Percentiles rank a stretch among this genome's conserved stretches.
phyloP scores from a whole-genome alignment of 2,797 vertebrate species.

The Myiotriccus ornatus region DNA sequence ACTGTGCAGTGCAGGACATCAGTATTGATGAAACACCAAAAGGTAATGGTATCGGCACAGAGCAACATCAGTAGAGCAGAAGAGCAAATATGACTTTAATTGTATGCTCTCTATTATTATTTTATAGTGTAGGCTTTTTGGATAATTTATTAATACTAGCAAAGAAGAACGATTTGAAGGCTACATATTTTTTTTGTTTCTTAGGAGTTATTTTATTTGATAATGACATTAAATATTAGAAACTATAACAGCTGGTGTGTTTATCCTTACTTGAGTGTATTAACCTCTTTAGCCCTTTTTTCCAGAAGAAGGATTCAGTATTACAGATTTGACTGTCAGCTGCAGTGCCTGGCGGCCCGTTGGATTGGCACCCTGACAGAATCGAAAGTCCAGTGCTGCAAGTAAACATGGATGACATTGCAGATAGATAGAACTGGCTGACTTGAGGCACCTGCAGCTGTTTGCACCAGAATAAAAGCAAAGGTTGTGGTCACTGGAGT shows the following conservation, averaged over 20 bases:
- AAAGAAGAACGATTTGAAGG: constrained; percentile 34
- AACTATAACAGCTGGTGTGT: constrained; percentile 93
- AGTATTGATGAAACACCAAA: not conserved
- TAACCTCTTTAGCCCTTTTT: constrained; percentile 91
- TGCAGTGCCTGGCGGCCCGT: constrained; percentile 88
- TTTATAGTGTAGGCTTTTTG: constrained; percentile 50
- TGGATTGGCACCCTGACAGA: constrained; percentile 82
- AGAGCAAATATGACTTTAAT: constrained; percentile 57
- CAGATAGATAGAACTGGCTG: constrained; percentile 74
- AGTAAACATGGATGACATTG: constrained; percentile 84
- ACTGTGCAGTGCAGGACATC: not conserved
- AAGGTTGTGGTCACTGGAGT: constrained; percentile 74
- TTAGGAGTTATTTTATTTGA: constrained; percentile 78
- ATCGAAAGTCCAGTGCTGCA: constrained; percentile 82
- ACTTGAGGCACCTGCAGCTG: constrained; percentile 87
- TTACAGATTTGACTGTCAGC: constrained; percentile 84
- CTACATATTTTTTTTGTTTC: constrained; percentile 58
- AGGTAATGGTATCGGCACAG: not conserved
- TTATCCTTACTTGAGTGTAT: constrained; percentile 92
- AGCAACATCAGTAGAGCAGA: constrained; percentile 7
- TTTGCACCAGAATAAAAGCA: constrained; percentile 76
- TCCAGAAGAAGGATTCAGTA: constrained; percentile 88
- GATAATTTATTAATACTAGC: constrained; percentile 66
- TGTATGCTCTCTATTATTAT: constrained; percentile 30
- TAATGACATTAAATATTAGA: constrained; percentile 91